Percentiles rank a stretch among this genome's conserved stretches.
Conservation (phyloP, 2,113 vertebrate species). For the Emydura subglobosa region DNA sequence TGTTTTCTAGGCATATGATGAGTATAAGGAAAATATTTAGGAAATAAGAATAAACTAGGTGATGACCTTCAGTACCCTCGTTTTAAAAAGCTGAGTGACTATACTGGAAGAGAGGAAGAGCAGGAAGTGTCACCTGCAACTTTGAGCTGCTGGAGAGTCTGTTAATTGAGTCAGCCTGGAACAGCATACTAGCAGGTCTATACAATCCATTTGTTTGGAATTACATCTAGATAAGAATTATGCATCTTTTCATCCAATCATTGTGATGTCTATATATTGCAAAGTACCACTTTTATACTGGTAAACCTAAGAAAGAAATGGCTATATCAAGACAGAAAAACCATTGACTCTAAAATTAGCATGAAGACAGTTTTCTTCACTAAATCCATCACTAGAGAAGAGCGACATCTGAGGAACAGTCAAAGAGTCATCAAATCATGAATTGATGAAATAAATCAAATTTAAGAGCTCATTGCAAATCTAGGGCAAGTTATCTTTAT, state of each 20-base stretch:
- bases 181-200: not conserved
- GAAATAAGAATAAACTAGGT: not conserved
- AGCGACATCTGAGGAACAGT: not conserved
- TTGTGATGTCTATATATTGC: not conserved
- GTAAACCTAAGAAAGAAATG: not conserved
- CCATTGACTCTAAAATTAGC: not conserved
- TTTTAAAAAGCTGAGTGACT: not conserved
- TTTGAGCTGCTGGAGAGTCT: not conserved
- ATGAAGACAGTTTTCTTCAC: not conserved
- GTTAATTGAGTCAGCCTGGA: not conserved
- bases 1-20: fast-evolving
- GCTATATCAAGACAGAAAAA: not conserved
- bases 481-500: not conserved
- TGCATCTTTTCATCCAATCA: not conserved
- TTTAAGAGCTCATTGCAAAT: not conserved
- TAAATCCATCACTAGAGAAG: not conserved
- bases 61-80: not conserved
- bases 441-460: not conserved
- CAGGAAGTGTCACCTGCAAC: not conserved
- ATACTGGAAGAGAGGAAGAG: not conserved
- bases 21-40: fast-evolving
- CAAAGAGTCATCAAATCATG: not conserved
- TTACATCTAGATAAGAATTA: not conserved
- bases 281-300: not conserved
- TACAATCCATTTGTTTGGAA: not conserved